phyloP scores from a whole-genome alignment of 2,113 vertebrate species.

The Oenanthe melanoleuca region DNA sequence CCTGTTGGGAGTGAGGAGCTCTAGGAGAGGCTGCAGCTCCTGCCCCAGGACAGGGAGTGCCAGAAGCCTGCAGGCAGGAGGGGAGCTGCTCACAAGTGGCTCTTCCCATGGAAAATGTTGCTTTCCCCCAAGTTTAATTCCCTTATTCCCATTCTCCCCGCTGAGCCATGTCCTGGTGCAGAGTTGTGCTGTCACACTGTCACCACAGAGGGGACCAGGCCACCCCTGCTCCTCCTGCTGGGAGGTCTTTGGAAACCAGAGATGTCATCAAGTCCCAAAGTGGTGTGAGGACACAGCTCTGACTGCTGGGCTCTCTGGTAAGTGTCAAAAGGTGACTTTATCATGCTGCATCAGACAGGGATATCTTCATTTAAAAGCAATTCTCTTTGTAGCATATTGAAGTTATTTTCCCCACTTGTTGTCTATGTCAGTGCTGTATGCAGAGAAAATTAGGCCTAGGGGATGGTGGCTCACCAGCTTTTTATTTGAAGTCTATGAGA shows the following conservation, averaged over 20 bases:
- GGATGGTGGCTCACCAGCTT: not conserved
- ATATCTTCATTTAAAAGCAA: not conserved
- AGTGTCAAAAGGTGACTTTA: not conserved
- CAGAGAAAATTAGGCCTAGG: not conserved
- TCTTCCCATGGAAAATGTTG: not conserved
- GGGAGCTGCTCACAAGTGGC: not conserved
- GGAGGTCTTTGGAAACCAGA: not conserved
- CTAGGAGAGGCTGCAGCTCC: too few relatives aligned
- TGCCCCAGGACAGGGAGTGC: not conserved
- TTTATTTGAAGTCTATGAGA: constrained; percentile 32
- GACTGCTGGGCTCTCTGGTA: not conserved
- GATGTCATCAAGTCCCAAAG: not conserved
- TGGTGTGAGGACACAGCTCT: not conserved
- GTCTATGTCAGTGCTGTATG: not conserved
- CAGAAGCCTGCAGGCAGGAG: not conserved
- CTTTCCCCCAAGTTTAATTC: not conserved
- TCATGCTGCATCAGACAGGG: not conserved
- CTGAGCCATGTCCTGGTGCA: not conserved
- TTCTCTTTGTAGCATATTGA: not conserved
- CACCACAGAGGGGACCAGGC: not conserved
- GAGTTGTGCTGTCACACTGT: not conserved
- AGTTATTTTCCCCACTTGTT: not conserved
- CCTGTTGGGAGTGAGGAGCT: not conserved
- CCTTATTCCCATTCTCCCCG: not conserved
- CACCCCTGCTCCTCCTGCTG: not conserved